Evolutionary conservation across 2,888 invertebrate genomes (phyloP), one percentile per base, ranked within the genome.

Genomic region (Horisme vitalbata): DNA sequence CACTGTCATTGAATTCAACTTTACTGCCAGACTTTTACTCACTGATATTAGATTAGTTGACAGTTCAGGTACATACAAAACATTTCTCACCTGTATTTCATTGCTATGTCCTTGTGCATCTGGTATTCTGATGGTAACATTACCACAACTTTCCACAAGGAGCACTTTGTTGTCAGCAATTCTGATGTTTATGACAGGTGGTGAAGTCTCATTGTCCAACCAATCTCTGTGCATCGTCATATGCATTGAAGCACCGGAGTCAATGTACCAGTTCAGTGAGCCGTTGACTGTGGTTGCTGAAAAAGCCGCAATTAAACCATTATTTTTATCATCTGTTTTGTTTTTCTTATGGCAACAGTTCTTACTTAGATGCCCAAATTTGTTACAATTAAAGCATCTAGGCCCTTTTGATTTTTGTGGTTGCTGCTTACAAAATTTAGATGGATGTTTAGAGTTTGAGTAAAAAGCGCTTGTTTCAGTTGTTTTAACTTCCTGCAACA

Each of bases 51-150:
- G 15, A 15, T 43, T 46, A 3, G 35, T 32, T 10, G 20, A 21
- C 18, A 51, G 9, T n/a, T 45, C 34, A 9, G 45, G 51, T 10
- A 51, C 27, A 38, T 11, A 41, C 37, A 48, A 38, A 41, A 48
- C 41, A 27, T 48, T 32, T 41, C 26, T 41, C 8, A 52, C 41
- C 35, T 41, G 31, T 8, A 48, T 48, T 6, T 21, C 2, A 1
- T 2, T 15, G 13, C 31, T 43, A 10, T 15, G 7, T 20, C 23
- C 20, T 14, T 28, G 12, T 18, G n/a, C 36, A 15, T 15, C 15
- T 5, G 15, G 15, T 15, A 15, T 5, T 3, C 33, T 23, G 6
- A 51, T 20, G n/a, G 36, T 38, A 34, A 51, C 35, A 9, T 45
- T 38, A 38, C 45, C 51, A 24, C 24, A 31, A 5, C 8, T 27